These are phyloP conservation scores for Cantharis flavilabris DNA, from an alignment of 2,888 invertebrate genomes.

Conservation along the genomic window DNA sequence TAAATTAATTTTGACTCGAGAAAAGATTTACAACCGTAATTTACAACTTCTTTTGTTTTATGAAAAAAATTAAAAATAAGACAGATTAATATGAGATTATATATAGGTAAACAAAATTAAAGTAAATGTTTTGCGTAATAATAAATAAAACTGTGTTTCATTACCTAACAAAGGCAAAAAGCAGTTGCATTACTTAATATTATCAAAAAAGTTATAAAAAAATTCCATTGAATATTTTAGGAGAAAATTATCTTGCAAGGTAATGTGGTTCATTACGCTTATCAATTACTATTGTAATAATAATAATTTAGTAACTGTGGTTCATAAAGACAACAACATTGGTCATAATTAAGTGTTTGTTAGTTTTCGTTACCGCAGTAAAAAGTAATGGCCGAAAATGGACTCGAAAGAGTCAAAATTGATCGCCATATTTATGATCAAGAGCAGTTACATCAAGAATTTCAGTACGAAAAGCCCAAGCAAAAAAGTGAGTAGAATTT, in stretches of 20 bases:
- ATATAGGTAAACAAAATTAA: not conserved
- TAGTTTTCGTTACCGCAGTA: not conserved
- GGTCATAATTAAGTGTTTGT: not conserved
- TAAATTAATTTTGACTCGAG: not conserved
- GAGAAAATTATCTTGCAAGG: slow-evolving; percentile 4
- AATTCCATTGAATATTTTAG: not conserved
- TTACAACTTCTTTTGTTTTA: not conserved
- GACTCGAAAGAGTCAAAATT: slow-evolving; percentile 44
- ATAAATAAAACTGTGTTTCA: not conserved
- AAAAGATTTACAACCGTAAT: not conserved
- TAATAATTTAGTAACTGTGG: not conserved
- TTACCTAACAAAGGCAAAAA: not conserved
- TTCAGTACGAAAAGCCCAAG: slow-evolving; percentile 56
- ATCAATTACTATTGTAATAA: not conserved
- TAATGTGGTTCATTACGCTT: slow-evolving; percentile 13
- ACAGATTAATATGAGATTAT: not conserved
- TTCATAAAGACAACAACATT: not conserved
- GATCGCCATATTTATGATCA: slow-evolving; percentile 59
- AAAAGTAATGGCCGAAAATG: slow-evolving; percentile 11
- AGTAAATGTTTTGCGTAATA: not conserved
- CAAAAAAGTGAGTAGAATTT: slow-evolving; percentile 50
- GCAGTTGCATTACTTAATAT: not conserved
- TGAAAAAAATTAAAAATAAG: not conserved
- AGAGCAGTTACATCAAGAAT: slow-evolving; percentile 55
- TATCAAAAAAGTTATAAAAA: not conserved